Base-by-base conservation (phyloP, 2,888 invertebrate species). In the Leptinotarsa peninsularis region DNA sequence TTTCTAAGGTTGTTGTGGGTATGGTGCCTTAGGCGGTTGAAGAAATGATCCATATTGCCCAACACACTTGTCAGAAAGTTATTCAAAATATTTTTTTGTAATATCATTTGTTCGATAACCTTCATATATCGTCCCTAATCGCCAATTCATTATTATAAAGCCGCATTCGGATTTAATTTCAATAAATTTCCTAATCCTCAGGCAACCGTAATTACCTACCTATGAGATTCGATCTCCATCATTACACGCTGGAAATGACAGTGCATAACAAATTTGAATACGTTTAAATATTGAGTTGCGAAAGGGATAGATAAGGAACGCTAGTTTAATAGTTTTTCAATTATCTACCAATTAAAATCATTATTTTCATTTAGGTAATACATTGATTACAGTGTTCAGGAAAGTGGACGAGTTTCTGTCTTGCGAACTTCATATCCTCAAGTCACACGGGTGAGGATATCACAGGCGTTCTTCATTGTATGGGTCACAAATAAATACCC, bases 201-300 rank as follows among this genome's bases (percentile, higher is more conserved):
- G 52, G 52, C 52, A 17, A 52, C 52, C n/a, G 52, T 52, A 52
- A 52, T 52, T 52, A 52, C n/a, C n/a, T 52, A 52, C n/a, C n/a
- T 15, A 52, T 17, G 52, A 52, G 52, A 52, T 52, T 52, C 52
- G 52, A 52, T 52, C 15, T 52, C 15, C 52, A 52, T 52, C 52
- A 52, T 52, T 52, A 52, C 7, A 52, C 52, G 52, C n/a, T 52
- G n/a, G n/a, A 52, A 52, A 52, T 52, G 52, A 52, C 52, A 52
- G 52, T 52, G 52, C 52, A 17, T 52, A 52, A 52, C 52, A 52
- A 52, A 52, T 52, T 52, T 52, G 52, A 52, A n/a, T 52, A n/a
- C 52, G 52, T 52, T 50, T 52, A n/a, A 52, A 52, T 52, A n/a
- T 52, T 17, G 5, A 52, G 5, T 52, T 52, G 52, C 4, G n/a